These are phyloP conservation scores for Spodoptera exigua DNA, from an alignment of 2,888 invertebrate species.

Conservation along the genomic window DNA sequence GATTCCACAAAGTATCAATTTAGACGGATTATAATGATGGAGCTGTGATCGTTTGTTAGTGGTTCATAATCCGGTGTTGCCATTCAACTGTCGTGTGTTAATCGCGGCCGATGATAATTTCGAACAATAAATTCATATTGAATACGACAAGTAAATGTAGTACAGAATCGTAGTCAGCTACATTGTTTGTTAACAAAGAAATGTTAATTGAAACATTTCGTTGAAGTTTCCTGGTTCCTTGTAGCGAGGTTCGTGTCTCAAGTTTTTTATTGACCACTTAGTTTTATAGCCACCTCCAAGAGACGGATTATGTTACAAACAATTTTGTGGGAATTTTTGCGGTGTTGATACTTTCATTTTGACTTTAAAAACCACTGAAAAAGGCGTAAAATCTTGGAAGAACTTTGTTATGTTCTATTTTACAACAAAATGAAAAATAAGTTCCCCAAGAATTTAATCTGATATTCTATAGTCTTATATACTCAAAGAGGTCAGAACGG, in stretches of 20 bases:
- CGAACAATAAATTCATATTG: constrained; percentile 12
- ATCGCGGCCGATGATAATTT: constrained; percentile 8
- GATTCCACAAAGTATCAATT: background rate
- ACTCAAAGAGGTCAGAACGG: too few relatives aligned
- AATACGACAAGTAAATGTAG: background rate
- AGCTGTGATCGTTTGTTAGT: background rate
- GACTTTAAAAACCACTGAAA: constrained; percentile 22
- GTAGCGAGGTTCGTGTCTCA: constrained; percentile 15
- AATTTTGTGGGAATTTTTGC: constrained; percentile 34
- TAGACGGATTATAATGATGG: constrained; percentile 8
- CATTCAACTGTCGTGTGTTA: constrained; percentile 28
- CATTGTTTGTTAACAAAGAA: background rate
- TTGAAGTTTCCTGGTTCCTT: constrained; percentile 26
- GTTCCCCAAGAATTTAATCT: too few relatives aligned
- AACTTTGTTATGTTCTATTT: background rate
- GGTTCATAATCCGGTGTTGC: constrained; percentile 17
- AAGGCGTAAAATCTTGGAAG: constrained; percentile 6
- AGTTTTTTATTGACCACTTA: constrained; percentile 36
- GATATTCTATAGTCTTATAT: too few relatives aligned
- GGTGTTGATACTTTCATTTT: constrained; percentile 44
- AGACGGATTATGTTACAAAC: constrained; percentile 25
- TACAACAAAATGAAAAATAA: too few relatives aligned
- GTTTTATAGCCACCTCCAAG: constrained; percentile 40
- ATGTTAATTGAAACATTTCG: constrained; percentile 22
- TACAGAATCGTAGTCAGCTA: background rate